Base-by-base conservation (phyloP, 2,888 invertebrate species). In the Platycheirus albimanus region DNA sequence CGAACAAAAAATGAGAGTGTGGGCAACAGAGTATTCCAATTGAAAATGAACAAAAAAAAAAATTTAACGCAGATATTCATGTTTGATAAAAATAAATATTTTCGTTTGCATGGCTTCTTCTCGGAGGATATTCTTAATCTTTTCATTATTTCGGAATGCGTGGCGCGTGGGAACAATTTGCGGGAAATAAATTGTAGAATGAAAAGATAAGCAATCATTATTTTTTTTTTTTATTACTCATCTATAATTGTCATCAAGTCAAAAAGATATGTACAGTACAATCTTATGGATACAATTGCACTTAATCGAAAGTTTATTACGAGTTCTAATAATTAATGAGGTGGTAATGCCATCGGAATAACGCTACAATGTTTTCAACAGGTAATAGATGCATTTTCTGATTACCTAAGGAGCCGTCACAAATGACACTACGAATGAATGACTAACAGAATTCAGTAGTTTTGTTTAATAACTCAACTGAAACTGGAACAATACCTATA, bases 11-110 rank as follows among this genome's bases (percentile, higher is more conserved):
- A 61, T 3, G n/a, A 61, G 0, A 8, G 11, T 45, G 28, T 61
- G 19, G 30, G 30, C 61, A 30, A 45, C n/a, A 30, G 1, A 30
- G n/a, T 19, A n/a, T 30, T 6, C 2, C 30, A 45, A 61, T 61
- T 61, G n/a, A 61, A 30, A 61, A 11, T 61, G n/a, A 61, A 30
- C 45, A 11, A 58, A 28, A 19, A 24, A 15, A 56, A 38, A 4
- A 10, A 6, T 13, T 20, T 11, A n/a, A 30, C 10, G 11, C 36
- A 36, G 10, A 36, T 5, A 52, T 52, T 30, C 2, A 7, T 11
- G 3, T 3, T 13, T 10, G 0, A 41, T 13, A 51, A 30, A 51
- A 33, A 17, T 11, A 17, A 43, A 56, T 17, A 1, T 17, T 3
- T 15, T 41, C 13, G 3, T 20, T 54, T 38, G 19, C 36, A 38